Evolutionary conservation across 2,888 invertebrate species (phyloP), one percentile per base, ranked within the genome.

Genomic region (Scaptomyza tumidula): DNA sequence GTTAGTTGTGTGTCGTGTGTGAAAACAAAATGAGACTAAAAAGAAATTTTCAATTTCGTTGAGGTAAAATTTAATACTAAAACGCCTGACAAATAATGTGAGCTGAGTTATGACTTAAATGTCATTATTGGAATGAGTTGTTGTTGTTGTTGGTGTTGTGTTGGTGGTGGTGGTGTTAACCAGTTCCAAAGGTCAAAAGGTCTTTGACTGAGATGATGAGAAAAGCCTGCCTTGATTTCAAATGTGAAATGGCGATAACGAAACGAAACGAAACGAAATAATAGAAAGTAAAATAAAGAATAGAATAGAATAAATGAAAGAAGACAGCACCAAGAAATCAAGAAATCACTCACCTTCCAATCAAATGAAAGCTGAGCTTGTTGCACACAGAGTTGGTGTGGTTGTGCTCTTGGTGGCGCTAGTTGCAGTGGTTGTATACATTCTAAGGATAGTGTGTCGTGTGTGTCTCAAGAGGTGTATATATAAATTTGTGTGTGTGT

Each of bases 291-390:
- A 41, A 7, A 7, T 10, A 35, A 35, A 55, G 19, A 14, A 3
- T 33, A 33, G 19, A 14, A 3, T 33, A 33, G 10, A 1, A 33
- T 11, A 13, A 29, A 33, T 33, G 11, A 46, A 31, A 46, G 24
- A 35, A 39, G 39, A 73, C 53, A 33, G 70, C 75, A 46, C 76
- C 71, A 69, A 60, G 10, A 50, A 70, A 75, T 75, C 61, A 75
- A 71, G 44, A 53, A 54, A 49, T 71, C 75, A 71, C 71, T 71
- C 71, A 71, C 71, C 71, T 71, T 60, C 69, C 70, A 71, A 69
- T 71, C 70, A 46, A 71, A 69, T 59, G 70, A 71, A 69, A 71
- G 75, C 70, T 69, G 70, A 66, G 70, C 58, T 59, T 57, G 70
- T 49, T 39, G 70, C 44, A 59, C 57, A 64, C 64, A 64, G 29